Conservation (phyloP, 2,888 invertebrate genomes). For the Andrena hattorfiana region DNA sequence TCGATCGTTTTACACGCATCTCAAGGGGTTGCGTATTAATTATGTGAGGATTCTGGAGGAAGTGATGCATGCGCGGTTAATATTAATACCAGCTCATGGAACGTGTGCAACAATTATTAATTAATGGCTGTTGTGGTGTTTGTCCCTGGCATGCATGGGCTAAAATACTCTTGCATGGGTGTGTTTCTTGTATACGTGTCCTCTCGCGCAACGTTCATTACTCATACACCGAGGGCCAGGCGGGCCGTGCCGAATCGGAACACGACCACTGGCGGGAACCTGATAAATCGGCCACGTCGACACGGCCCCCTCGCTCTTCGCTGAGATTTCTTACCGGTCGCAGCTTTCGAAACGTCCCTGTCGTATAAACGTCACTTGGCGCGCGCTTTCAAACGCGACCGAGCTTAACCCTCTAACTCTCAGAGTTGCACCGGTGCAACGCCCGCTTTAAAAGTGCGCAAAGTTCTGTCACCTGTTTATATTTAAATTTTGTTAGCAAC, state of each 20-base stretch:
- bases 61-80: constrained; percentile 81
- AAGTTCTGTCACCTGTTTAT: no score
- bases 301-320: constrained; percentile 39
- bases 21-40: constrained; percentile 67
- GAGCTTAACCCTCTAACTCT: no score
- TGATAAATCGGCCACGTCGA: constrained; percentile 30
- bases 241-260: constrained; percentile 22
- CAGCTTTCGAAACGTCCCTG: constrained; percentile 36
- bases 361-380: constrained; percentile 5
- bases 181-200: constrained; percentile 52
- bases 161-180: constrained; percentile 50
- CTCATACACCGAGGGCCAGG: constrained; percentile 24
- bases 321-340: constrained; percentile 23
- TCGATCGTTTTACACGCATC: constrained; percentile 53
- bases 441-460: no score
- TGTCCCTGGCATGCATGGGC: constrained; percentile 74
- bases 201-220: constrained; percentile 64
- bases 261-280: constrained; percentile 23
- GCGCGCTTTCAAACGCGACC: constrained; percentile 31
- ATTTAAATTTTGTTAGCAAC: no score
- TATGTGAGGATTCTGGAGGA: constrained; percentile 72
- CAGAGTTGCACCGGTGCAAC: no score
- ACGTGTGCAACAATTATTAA: constrained; percentile 79
- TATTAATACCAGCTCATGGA: constrained; percentile 82
- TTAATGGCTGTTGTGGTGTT: constrained; percentile 71